Conservation (phyloP, 2,888 invertebrate species). For the Epinotia nisella region DNA sequence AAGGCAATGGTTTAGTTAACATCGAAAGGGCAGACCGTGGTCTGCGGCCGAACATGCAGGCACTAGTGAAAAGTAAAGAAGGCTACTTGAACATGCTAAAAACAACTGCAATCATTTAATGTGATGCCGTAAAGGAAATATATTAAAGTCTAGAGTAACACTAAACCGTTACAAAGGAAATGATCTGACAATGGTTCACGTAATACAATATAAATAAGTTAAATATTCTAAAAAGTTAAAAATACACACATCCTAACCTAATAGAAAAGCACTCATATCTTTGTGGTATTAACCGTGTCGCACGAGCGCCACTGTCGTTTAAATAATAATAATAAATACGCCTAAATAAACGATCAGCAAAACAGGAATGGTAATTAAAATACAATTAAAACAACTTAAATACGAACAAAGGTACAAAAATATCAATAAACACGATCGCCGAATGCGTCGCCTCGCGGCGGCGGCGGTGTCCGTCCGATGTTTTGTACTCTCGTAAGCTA, state of each 20-base stretch:
- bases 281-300: conserved; percentile 64
- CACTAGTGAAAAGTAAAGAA: conserved; percentile 79
- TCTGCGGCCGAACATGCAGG: conserved; percentile 69
- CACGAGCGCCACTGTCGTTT: conserved; percentile 55
- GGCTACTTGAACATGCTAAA: conserved; percentile 73
- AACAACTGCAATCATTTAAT: conserved; percentile 80
- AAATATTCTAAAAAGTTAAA: conserved; percentile 85
- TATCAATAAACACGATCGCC: conserved; percentile 71
- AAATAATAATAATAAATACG: conserved; percentile 60
- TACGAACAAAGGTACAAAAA: conserved; percentile 81
- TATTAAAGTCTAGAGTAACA: conserved; percentile 81
- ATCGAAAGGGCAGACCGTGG: conserved; percentile 47
- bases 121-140: conserved; percentile 80
- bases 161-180: conserved; percentile 84
- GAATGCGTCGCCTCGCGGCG: conserved; percentile 52
- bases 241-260: conserved; percentile 84
- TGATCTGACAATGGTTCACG: conserved; percentile 80
- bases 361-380: conserved; percentile 76
- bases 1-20: conserved; percentile 27
- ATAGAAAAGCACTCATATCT: conserved; percentile 81
- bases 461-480: conserved; percentile 52
- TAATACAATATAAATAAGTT: conserved; percentile 85
- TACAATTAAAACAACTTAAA: conserved; percentile 73
- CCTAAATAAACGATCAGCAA: conserved; percentile 71
- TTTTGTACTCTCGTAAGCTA: conserved; percentile 82